Evolutionary conservation across 2,888 invertebrate genomes (phyloP).

Genomic region (Hylaea fasciaria): DNA sequence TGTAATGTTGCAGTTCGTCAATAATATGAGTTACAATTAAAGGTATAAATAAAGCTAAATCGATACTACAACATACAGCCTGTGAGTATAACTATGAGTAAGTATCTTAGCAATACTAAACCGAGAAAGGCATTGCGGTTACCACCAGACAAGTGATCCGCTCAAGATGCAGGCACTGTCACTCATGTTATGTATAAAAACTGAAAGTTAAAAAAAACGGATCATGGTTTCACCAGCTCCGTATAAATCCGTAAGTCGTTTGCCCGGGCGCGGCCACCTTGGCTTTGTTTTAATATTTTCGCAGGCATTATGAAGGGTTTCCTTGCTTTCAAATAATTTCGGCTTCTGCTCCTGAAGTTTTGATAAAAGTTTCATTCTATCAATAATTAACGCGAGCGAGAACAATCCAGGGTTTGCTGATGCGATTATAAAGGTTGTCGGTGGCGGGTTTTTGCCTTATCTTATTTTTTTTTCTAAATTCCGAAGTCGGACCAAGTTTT

Average conservation of each 20-base stretch:
- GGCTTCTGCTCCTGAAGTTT: constrained; percentile 85
- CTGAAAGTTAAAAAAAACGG: no score
- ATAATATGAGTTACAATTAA: no score
- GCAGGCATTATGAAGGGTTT: constrained; percentile 84
- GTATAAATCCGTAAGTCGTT: constrained; percentile 54
- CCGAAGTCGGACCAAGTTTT: constrained; percentile 51
- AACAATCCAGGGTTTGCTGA: constrained; percentile 76
- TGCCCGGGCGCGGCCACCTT: constrained; percentile 80
- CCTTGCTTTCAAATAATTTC: constrained; percentile 84
- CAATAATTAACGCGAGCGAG: constrained; percentile 83
- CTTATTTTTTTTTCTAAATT: constrained; percentile 63
- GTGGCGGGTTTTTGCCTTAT: constrained; percentile 64
- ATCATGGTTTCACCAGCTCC: constrained; percentile 61
- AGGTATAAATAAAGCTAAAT: no score
- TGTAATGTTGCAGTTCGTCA: no score
- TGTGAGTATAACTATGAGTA: no score
- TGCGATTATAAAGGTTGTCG: constrained; percentile 80
- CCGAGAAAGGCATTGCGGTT: no score
- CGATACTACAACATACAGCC: no score
- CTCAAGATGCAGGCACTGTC: no score
- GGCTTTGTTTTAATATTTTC: constrained; percentile 86
- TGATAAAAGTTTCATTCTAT: constrained; percentile 85
- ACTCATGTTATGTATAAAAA: no score
- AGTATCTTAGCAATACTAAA: no score
- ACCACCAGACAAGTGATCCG: no score